Evolutionary conservation across 1,140 invertebrate genomes (phyloP).

Genomic region (Trichogramma pretiosum): DNA sequence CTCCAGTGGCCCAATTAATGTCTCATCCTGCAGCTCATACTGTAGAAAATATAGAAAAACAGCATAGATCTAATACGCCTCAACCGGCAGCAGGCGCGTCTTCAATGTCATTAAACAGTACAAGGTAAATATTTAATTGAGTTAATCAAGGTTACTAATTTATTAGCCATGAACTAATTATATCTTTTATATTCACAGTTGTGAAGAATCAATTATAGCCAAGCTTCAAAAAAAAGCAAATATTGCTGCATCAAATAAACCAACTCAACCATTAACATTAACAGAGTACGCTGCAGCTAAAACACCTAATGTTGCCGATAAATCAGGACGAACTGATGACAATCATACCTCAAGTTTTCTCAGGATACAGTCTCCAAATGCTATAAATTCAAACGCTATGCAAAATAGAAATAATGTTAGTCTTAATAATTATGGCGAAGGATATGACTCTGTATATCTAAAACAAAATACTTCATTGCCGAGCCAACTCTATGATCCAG

Average conservation of each 20-base stretch:
- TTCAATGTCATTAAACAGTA: constrained; percentile 26
- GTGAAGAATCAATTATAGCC: constrained; percentile 15
- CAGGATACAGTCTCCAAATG: constrained; percentile 42
- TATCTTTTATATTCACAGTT: constrained; percentile 9
- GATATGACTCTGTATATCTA: constrained; percentile 11
- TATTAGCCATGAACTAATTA: not conserved
- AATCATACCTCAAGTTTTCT: constrained; percentile 34
- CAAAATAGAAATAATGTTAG: constrained; percentile 6
- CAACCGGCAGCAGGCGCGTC: constrained; percentile 37
- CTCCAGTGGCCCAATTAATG: constrained; percentile 60
- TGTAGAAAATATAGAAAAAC: constrained; percentile 81
- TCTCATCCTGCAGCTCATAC: constrained; percentile 68
- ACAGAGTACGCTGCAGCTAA: no score
- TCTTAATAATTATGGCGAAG: constrained; percentile 9
- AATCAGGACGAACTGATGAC: constrained; percentile 18
- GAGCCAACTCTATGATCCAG: constrained; percentile 9
- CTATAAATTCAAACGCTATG: constrained; percentile 11
- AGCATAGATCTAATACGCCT: constrained; percentile 65
- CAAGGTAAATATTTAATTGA: constrained; percentile 8
- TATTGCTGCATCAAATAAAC: constrained; percentile 13
- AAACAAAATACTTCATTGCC: constrained; percentile 9
- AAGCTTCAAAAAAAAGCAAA: constrained; percentile 15
- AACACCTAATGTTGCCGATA: not conserved
- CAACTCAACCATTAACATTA: constrained; percentile 10
- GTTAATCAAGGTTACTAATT: constrained; percentile 1